phyloP scores from a whole-genome alignment of 2,113 vertebrate genomes.

The Eclectus roratus region DNA sequence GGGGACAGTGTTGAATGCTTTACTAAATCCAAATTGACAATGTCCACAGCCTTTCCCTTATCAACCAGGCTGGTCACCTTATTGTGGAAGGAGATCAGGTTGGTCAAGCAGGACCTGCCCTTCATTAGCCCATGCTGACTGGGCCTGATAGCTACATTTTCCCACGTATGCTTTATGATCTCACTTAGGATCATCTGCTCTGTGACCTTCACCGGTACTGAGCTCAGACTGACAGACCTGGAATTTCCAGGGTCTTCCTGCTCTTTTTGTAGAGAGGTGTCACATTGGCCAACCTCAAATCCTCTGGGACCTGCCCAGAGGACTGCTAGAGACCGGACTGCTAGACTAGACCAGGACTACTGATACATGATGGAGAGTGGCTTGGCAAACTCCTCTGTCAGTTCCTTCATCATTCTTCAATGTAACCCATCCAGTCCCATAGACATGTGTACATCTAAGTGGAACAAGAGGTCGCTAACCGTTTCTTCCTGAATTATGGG shows the following conservation, averaged over 20 bases:
- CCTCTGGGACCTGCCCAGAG: too few species aligned
- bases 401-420: not conserved
- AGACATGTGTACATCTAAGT: not conserved
- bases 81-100: not conserved
- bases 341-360: not conserved
- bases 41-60: not conserved
- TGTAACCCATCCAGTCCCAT: not conserved
- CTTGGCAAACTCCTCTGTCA: not conserved
- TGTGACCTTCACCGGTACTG: not conserved
- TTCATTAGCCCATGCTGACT: not conserved
- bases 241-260: not conserved
- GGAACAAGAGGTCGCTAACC: not conserved
- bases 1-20: not conserved
- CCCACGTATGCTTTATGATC: not conserved
- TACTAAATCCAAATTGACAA: not conserved
- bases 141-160: not conserved
- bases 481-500: not conserved
- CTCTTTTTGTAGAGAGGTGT: not conserved
- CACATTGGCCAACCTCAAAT: not conserved
- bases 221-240: not conserved
- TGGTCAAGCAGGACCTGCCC: not conserved
- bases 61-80: not conserved
- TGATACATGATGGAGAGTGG: not conserved
- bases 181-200: not conserved
- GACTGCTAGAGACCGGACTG: too few species aligned